Evolutionary conservation across 2,797 vertebrate genomes (phyloP).

Genomic region (Phoebastria nigripes): DNA sequence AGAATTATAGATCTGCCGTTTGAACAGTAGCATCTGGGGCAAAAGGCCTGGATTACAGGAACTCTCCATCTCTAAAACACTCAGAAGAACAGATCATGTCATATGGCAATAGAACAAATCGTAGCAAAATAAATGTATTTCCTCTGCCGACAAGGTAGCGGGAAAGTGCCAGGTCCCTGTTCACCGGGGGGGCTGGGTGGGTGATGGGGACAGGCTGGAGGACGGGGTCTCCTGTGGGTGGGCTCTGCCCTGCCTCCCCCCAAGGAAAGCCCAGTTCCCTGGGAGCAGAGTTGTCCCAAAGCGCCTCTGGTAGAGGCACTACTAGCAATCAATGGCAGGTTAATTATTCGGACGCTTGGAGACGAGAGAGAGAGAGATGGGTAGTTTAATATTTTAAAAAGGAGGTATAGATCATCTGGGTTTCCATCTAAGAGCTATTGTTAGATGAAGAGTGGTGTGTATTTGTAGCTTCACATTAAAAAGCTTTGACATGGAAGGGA

Average conservation of each 20-base stretch:
- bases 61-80: background rate
- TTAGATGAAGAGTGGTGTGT: background rate
- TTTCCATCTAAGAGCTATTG: background rate
- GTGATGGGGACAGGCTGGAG: background rate
- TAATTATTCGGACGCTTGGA: background rate
- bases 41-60: background rate
- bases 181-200: rapidly evolving
- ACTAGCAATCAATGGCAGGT: background rate
- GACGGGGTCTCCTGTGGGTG: too few species aligned
- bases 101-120: background rate
- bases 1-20: background rate
- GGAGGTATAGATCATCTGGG: background rate
- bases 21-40: background rate
- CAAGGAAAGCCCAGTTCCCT: background rate
- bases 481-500: background rate
- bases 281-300: background rate
- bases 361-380: background rate
- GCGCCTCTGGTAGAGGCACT: background rate
- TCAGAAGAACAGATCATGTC: too few species aligned
- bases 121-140: background rate
- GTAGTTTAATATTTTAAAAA: background rate
- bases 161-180: background rate
- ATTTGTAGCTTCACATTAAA: background rate
- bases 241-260: background rate
- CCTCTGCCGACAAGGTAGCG: background rate